Base-by-base conservation (phyloP, 2,113 vertebrate genomes). In the Chamaea fasciata region DNA sequence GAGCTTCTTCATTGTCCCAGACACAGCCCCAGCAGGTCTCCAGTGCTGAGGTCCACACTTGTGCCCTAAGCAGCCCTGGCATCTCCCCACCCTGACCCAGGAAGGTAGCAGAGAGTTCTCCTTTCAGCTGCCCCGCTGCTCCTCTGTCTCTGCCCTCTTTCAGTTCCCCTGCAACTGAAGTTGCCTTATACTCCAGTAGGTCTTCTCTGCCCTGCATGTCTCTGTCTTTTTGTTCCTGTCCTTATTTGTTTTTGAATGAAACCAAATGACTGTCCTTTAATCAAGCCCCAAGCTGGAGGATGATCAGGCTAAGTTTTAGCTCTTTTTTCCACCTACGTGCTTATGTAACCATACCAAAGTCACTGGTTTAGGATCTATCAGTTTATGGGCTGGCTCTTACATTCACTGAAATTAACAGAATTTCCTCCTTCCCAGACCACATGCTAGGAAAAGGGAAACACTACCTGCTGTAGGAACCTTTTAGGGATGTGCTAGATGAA, bases 31-130 rank as follows among this genome's bases (percentile, higher is more conserved):
- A 67, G 26, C 13, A 55, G 27, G 27, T 78, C 33, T 84, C 19
- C 33, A 41, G 15, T 1, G 0, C 65, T 55, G 84, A 89, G 33
- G 19, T 59, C 30, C 6, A 3, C 2, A 2, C 5, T 37, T 42
- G n/a, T 18, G 50, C 30, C 2, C 0, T 15, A 33, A 70, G 26
- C 10, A 33, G 8, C 39, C 30, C 18, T 46, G 56, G 44, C 37
- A 73, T 30, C 10, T 59, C 27, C 18, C 10, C 5, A 19, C 6
- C 21, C 37, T 33, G 31, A 26, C 33, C 21, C 5, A 17, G 47
- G 8, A 69, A 18, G 11, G 22, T 2, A 60, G 42, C 0, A 1
- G 44, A 56, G 13, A 9, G 33, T 24, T 63, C 13, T 56, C 13
- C 21, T 70, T 75, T 71, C 3, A 3, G 10, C 35, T 64, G 44